These are phyloP conservation scores for Scaptomyza reducta DNA, from an alignment of 2,888 invertebrate genomes.

Conservation along the genomic window DNA sequence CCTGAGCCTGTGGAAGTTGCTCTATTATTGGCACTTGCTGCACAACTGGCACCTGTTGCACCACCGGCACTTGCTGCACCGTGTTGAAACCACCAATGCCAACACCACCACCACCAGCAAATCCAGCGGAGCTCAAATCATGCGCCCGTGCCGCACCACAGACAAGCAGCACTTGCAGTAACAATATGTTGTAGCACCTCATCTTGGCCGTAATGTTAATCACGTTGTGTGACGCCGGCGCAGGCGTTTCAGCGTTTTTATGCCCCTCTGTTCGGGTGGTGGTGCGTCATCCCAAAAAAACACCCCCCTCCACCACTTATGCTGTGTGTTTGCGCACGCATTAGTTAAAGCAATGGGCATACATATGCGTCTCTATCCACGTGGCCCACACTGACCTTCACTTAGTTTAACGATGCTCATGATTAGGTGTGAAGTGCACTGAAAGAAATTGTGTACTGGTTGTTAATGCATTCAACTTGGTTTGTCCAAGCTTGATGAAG, in stretches of 20 bases:
- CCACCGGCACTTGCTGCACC: slow-evolving; percentile 65
- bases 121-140: slow-evolving; percentile 29
- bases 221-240: slow-evolving; percentile 41
- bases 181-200: slow-evolving; percentile 27
- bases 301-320: slow-evolving; percentile 4
- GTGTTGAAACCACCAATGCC: slow-evolving; percentile 18
- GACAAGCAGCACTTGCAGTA: slow-evolving; percentile 34
- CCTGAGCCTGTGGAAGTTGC: slow-evolving; percentile 51
- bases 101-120: slow-evolving; percentile 8
- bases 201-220: slow-evolving; percentile 31
- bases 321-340: slow-evolving; percentile 46
- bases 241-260: slow-evolving; percentile 39
- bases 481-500: too few species aligned
- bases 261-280: slow-evolving; percentile 6
- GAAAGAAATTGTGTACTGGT: slow-evolving; percentile 4
- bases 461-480: too few species aligned
- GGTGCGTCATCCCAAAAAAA: slow-evolving; percentile 35
- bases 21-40: slow-evolving; percentile 63
- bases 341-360: slow-evolving; percentile 27
- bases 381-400: slow-evolving; percentile 59
- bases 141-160: slow-evolving; percentile 21
- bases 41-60: slow-evolving; percentile 65
- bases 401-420: slow-evolving; percentile 14
- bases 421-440: slow-evolving; percentile 62
- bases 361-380: slow-evolving; percentile 33